A percentile compares a stretch with the other conserved stretches of the same genome.
Evolutionary conservation across 2,797 vertebrate genomes (phyloP).

Genomic region (Pampus argenteus): DNA sequence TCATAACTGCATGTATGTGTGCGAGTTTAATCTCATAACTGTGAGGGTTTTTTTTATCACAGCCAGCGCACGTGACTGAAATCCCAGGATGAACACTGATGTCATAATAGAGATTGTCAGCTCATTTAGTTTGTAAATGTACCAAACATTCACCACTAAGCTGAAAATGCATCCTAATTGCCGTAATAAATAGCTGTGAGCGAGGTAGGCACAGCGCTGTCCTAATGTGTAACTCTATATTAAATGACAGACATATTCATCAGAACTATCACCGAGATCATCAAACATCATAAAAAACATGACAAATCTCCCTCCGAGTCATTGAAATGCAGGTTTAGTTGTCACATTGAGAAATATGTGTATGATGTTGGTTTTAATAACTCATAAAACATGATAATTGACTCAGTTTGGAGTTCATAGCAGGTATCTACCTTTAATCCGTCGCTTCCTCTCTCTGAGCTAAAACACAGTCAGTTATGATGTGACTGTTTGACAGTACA

Average conservation of each 20-base stretch:
- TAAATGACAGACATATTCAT: constrained; percentile 48
- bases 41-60: constrained; percentile 41
- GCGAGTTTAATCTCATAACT: constrained; percentile 60
- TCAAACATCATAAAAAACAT: constrained; percentile 51
- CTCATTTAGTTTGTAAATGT: constrained; percentile 60
- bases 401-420: constrained; percentile 41
- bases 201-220: constrained; percentile 29
- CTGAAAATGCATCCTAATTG: constrained; percentile 63
- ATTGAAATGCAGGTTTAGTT: constrained; percentile 45
- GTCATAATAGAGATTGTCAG: constrained; percentile 55
- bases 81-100: constrained; percentile 50
- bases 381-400: constrained; percentile 58
- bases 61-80: constrained; percentile 46
- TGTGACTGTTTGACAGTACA: background rate
- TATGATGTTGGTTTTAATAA: constrained; percentile 38
- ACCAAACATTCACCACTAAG: constrained; percentile 51
- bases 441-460: background rate
- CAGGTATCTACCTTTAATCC: constrained; percentile 11
- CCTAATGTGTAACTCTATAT: constrained; percentile 46
- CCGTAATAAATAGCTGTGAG: constrained; percentile 60
- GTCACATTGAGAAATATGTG: constrained; percentile 37
- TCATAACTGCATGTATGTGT: constrained; percentile 33
- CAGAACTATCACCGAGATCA: constrained; percentile 44
- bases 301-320: constrained; percentile 39
- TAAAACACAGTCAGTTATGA: background rate